Evolutionary conservation across 2,888 invertebrate genomes (phyloP).

Genomic region (Archips xylosteana): DNA sequence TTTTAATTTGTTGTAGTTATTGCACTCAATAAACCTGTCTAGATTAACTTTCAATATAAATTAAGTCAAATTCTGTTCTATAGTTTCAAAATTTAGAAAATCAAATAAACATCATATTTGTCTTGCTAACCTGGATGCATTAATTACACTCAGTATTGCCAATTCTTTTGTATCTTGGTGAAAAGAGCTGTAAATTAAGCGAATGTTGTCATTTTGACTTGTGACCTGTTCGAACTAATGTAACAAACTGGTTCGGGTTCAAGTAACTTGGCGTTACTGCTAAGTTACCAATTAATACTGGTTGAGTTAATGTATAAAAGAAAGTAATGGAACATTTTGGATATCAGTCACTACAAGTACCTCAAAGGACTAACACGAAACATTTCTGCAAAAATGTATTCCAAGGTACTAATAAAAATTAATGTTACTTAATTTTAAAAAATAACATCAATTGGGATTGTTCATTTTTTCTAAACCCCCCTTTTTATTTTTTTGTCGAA

Average conservation of each 20-base stretch:
- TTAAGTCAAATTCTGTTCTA: too few relatives aligned
- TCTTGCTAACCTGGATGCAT: too few relatives aligned
- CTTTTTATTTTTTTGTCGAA: too few relatives aligned
- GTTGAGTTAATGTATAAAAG: background rate
- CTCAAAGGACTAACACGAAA: background rate
- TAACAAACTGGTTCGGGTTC: slow-evolving; percentile 1
- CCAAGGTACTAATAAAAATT: background rate
- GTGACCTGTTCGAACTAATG: background rate
- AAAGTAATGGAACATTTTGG: background rate
- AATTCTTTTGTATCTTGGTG: background rate
- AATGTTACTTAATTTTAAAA: too few relatives aligned
- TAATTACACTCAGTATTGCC: background rate
- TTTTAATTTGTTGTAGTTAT: too few relatives aligned
- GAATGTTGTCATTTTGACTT: background rate
- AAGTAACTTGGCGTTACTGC: background rate
- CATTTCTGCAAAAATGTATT: background rate
- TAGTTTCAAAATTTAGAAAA: too few relatives aligned
- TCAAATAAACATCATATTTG: too few relatives aligned
- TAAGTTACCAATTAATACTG: background rate
- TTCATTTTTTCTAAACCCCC: too few relatives aligned
- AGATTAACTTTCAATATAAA: too few relatives aligned
- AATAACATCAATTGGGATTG: too few relatives aligned
- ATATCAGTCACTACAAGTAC: background rate
- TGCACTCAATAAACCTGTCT: too few relatives aligned
- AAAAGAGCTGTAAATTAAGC: background rate